These are phyloP conservation scores for Florisuga fusca DNA, from an alignment of 2,797 vertebrate species.

Conservation along the genomic window DNA sequence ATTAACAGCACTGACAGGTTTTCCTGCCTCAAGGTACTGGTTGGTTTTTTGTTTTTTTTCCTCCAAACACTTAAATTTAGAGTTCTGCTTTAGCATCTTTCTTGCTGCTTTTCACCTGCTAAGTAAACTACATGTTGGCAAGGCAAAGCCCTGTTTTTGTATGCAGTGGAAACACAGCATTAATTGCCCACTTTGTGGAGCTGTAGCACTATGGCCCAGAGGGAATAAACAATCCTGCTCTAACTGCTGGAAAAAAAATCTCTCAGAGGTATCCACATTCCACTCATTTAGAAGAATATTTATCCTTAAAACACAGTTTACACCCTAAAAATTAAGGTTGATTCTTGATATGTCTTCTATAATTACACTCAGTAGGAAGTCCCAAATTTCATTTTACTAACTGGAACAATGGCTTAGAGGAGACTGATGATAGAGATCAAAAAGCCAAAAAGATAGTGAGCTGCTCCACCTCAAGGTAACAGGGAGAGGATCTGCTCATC, in stretches of 20 bases:
- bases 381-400: not conserved
- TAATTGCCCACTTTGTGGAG: not conserved
- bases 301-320: not conserved
- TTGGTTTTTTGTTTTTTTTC: too few relatives aligned
- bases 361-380: not conserved
- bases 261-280: fast-evolving
- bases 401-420: not conserved
- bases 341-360: not conserved
- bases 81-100: not conserved
- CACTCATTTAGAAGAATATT: not conserved
- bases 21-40: not conserved
- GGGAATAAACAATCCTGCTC: not conserved
- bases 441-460: not conserved
- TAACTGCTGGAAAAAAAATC: not conserved
- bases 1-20: not conserved
- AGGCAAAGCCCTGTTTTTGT: not conserved
- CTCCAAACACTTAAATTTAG: not conserved
- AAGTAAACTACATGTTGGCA: not conserved
- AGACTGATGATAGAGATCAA: not conserved
- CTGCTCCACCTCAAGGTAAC: not conserved
- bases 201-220: not conserved
- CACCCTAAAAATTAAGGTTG: not conserved
- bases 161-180: not conserved
- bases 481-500: not conserved
- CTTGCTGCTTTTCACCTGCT: not conserved